phyloP scores from a whole-genome alignment of 1,140 invertebrate genomes.

The Brevipalpus yothersi region DNA sequence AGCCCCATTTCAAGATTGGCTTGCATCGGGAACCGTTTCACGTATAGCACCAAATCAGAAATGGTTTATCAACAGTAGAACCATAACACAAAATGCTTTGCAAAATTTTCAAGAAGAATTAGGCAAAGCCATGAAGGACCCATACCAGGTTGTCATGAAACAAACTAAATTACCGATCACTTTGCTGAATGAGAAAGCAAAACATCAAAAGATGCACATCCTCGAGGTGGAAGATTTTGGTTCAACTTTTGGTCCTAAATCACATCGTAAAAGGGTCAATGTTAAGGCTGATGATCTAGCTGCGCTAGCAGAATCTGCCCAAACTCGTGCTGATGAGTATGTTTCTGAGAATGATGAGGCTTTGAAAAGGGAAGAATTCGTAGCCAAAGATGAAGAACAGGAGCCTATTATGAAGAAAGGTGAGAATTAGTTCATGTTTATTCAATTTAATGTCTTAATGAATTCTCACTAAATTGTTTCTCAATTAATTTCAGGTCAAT shows the following conservation, averaged over 20 bases:
- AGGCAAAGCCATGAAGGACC: constrained; percentile 74
- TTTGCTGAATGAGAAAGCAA: constrained; percentile 73
- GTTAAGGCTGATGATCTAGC: constrained; percentile 33
- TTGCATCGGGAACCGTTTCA: constrained; percentile 68
- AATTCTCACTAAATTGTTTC: background rate
- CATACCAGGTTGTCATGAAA: constrained; percentile 92
- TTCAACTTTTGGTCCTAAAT: constrained; percentile 81
- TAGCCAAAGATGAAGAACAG: constrained; percentile 17
- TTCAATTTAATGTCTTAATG: background rate
- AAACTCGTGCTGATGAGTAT: constrained; percentile 46
- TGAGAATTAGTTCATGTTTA: background rate
- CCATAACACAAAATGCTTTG: constrained; percentile 69
- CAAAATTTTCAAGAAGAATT: constrained; percentile 95
- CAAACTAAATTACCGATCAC: constrained; percentile 82
- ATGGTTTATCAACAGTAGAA: constrained; percentile 65
- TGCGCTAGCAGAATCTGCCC: constrained; percentile 36
- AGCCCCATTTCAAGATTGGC: constrained; percentile 75
- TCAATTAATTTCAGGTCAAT: constrained; percentile 42
- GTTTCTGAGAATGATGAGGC: constrained; percentile 51
- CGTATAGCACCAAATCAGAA: constrained; percentile 87
- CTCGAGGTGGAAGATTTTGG: constrained; percentile 85
- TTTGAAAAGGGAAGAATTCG: constrained; percentile 28
- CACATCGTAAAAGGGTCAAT: constrained; percentile 68
- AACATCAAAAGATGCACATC: constrained; percentile 70
- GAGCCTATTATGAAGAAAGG: constrained; percentile 43